phyloP scores from a whole-genome alignment of 2,888 invertebrate genomes.

The Nymphalis urticae region DNA sequence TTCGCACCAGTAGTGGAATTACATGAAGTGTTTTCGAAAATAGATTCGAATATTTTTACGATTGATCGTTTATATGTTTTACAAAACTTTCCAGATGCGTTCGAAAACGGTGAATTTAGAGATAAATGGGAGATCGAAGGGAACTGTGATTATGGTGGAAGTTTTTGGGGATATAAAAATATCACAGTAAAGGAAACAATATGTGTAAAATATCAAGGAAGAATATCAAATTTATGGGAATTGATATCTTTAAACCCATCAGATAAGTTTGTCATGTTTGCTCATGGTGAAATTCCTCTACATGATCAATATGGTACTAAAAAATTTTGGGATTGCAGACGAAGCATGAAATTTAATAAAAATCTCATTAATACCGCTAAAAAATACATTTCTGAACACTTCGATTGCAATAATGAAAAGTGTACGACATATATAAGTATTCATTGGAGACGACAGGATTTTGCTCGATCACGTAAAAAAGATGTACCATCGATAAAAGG shows the following conservation, averaged over 20 bases:
- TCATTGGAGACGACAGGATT: conserved; percentile 95
- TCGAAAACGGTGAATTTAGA: conserved; percentile 89
- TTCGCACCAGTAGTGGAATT: conserved; percentile 95
- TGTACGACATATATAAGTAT: conserved; percentile 89
- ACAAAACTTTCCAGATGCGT: conserved; percentile 92
- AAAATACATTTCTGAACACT: conserved; percentile 74
- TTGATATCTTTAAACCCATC: conserved; percentile 74
- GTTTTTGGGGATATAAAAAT: conserved; percentile 88
- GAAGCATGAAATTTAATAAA: conserved; percentile 94
- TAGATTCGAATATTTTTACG: conserved; percentile 53
- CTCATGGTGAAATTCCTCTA: conserved; percentile 92
- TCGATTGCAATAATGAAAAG: conserved; percentile 54
- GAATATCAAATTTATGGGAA: conserved; percentile 83
- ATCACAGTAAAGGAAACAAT: conserved; percentile 83
- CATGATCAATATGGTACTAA: conserved; percentile 93
- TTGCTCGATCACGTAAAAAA: conserved; percentile 86
- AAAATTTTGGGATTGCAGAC: conserved; percentile 91
- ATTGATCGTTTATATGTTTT: conserved; percentile 91
- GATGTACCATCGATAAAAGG: conserved; percentile 90
- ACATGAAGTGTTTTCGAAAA: conserved; percentile 84
- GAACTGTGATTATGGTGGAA: conserved; percentile 71
- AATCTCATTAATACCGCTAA: conserved; percentile 85
- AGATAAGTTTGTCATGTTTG: conserved; percentile 83
- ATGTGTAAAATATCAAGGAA: conserved; percentile 93
- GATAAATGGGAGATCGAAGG: conserved; percentile 89